Evolutionary conservation across 1,140 invertebrate genomes (phyloP), one percentile per base, ranked within the genome.

Genomic region (Cherax quadricarinatus): DNA sequence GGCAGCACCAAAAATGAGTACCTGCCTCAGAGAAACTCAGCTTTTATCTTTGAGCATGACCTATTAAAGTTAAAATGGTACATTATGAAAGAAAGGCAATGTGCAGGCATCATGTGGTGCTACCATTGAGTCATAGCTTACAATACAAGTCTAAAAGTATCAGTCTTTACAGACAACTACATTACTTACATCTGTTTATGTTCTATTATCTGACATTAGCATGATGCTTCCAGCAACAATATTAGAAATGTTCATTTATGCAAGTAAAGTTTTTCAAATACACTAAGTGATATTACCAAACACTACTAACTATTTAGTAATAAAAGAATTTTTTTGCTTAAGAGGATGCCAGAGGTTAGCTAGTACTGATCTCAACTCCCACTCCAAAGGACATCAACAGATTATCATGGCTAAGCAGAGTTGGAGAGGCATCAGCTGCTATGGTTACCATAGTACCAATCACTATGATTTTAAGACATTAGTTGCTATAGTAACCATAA

Each of bases 191-290:
- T 75, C 3, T 75, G n/a, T 18, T 21, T 75, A 75, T 75, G 24
- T 10, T 75, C 70, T 75, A 75, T 75, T 75, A 75, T 21, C 24
- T n/a, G 24, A 75, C 70, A 73, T 3, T 73, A n/a, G 70, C 5
- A 75, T 75, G 70, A 75, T 75, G 70, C 70, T 75, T 75, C 70
- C 70, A 75, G 70, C 70, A 75, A 30, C 30, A n/a, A 21, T 75
- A 21, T 75, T 75, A 75, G 70, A 75, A 75, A 75, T 41, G n/a
- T 21, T n/a, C 5, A 75, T 30, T 75, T 75, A 21, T 24, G 70
- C 70, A 75, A 30, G 70, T 75, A 7, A 30, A 21, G 70, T 75
- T 75, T 75, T 70, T 18, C 18, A 75, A 75, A 75, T 75, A 75
- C 24, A 30, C 7, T 75, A 75, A 75, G 6, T 30, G 24, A n/a